Evolutionary conservation across 2,797 vertebrate genomes (phyloP).

Genomic region (Sylvia borin): DNA sequence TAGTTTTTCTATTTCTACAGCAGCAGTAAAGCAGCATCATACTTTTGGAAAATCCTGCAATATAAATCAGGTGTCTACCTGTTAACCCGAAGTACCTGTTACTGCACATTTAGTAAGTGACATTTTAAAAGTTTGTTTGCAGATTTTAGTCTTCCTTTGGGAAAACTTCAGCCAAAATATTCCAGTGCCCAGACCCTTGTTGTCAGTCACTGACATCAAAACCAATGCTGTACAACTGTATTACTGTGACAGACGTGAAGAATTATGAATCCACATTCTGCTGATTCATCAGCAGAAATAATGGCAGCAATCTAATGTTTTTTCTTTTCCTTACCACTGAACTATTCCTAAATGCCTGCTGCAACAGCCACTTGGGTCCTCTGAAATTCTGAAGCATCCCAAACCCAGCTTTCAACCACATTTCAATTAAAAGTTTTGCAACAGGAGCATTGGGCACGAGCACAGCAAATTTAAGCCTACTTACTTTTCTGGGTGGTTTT

Average conservation of each 20-base stretch:
- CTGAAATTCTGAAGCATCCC: neutral
- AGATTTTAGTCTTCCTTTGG: neutral
- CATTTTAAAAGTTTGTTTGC: neutral
- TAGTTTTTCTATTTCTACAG: neutral
- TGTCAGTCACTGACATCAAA: neutral
- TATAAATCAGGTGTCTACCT: neutral
- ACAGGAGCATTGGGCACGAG: neutral
- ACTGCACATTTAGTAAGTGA: neutral
- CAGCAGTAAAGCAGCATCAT: neutral
- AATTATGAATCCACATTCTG: neutral
- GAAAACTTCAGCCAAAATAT: neutral
- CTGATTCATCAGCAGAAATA: neutral
- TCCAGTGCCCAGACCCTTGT: neutral
- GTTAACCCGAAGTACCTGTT: neutral
- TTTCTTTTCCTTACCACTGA: neutral
- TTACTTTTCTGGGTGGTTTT: neutral
- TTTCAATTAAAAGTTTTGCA: neutral
- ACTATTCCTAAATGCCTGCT: neutral
- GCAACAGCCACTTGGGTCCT: neutral
- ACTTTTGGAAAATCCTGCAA: neutral
- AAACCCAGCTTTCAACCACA: neutral
- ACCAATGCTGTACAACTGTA: neutral
- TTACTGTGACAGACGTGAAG: neutral
- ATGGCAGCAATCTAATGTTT: neutral
- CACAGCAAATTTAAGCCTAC: neutral